Percentiles rank a stretch among this genome's conserved stretches.
Conservation (phyloP, 2,797 vertebrate species). For the Paedocypris micromegethes region DNA sequence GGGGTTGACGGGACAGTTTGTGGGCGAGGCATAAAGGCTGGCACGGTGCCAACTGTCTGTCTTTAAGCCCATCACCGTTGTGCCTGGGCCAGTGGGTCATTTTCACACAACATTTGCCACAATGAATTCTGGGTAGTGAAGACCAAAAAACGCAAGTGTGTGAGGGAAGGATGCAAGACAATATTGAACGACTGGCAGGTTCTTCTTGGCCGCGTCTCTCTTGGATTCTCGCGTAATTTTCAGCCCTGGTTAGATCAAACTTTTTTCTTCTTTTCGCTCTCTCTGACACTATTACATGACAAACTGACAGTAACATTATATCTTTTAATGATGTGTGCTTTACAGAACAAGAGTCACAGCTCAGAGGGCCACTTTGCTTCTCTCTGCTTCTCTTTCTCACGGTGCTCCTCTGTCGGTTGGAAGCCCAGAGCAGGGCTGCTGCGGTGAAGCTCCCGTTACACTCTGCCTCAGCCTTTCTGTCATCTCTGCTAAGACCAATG, state of each 20-base stretch:
- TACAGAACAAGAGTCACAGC: constrained; percentile 30
- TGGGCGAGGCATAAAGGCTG: constrained; percentile 62
- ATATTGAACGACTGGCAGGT: constrained; percentile 12
- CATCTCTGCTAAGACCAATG: constrained; percentile 62
- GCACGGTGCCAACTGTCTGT: constrained; percentile 65
- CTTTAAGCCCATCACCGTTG: constrained; percentile 66
- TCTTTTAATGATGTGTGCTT: constrained; percentile 34
- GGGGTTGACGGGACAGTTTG: constrained; percentile 61
- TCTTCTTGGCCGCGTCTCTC: constrained; percentile 1
- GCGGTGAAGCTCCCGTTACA: constrained; percentile 46
- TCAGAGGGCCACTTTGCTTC: constrained; percentile 30
- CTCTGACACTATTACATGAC: constrained; percentile 26
- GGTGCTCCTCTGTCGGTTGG: constrained; percentile 39
- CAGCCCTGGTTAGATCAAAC: not conserved
- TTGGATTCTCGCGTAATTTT: constrained; percentile 23
- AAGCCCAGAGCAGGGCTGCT: constrained; percentile 34
- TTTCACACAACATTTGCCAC: constrained; percentile 55
- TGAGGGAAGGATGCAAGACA: constrained; percentile 22
- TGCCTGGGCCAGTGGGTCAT: constrained; percentile 64
- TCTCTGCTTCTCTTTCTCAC: constrained; percentile 43
- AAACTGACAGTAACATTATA: constrained; percentile 35
- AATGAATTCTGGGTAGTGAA: constrained; percentile 62
- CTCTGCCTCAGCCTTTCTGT: constrained; percentile 42
- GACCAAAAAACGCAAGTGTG: constrained; percentile 18
- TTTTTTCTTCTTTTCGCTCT: constrained; percentile 13